Conservation (phyloP, 1,140 invertebrate genomes). For the Pseudachorutes palmiensis region DNA sequence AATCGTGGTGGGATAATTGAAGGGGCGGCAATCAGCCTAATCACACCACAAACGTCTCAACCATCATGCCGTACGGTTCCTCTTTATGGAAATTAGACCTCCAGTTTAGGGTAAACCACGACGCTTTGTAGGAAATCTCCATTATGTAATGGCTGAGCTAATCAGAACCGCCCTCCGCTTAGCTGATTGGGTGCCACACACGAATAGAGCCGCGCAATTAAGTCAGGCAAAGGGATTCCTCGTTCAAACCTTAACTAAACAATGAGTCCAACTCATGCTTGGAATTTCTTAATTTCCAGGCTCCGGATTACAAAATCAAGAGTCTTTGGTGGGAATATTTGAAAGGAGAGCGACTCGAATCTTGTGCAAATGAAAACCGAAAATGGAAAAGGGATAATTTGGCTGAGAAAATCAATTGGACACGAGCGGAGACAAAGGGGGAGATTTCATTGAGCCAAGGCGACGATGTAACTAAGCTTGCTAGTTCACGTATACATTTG, state of each 20-base stretch:
- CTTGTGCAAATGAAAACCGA: not conserved
- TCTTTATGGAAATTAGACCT: constrained; percentile 10
- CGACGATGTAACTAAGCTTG: not conserved
- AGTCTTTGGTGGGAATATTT: not conserved
- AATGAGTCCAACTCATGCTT: not conserved
- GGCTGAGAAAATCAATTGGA: constrained; percentile 6
- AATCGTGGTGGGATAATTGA: not conserved
- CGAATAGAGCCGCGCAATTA: not conserved
- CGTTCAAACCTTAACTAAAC: no score
- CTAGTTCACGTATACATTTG: no score
- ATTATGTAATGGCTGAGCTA: not conserved
- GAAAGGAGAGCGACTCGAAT: not conserved
- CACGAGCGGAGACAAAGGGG: not conserved
- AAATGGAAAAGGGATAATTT: not conserved
- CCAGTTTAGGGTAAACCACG: not conserved
- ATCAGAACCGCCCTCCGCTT: constrained; percentile 6
- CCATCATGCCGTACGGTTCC: not conserved
- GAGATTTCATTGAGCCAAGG: not conserved
- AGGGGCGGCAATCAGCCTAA: constrained; percentile 3
- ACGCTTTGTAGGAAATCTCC: not conserved
- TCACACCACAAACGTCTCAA: constrained; percentile 8
- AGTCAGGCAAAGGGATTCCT: not conserved
- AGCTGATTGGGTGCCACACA: not conserved
- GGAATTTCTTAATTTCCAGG: no score
- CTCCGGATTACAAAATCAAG: no score